Conservation (phyloP, 2,888 invertebrate genomes). For the Drosophila testacea region DNA sequence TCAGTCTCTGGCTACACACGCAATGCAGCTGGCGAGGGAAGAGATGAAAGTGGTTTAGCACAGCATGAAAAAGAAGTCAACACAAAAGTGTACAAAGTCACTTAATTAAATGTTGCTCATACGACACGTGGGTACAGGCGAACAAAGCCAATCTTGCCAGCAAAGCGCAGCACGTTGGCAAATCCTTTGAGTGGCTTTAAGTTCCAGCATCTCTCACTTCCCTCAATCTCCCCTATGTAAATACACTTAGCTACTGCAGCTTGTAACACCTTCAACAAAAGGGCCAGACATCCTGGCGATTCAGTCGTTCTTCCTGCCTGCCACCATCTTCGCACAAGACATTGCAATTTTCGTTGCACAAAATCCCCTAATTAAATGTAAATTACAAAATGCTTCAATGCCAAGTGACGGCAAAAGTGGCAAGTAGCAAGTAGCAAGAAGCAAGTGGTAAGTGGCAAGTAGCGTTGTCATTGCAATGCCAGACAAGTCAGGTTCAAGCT, state of each 20-base stretch:
- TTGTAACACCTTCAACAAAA: slow-evolving; percentile 50
- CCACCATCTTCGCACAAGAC: slow-evolving; percentile 12
- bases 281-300: slow-evolving; percentile 36
- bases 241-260: slow-evolving; percentile 44
- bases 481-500: slow-evolving; percentile 53
- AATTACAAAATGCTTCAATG: slow-evolving; percentile 77
- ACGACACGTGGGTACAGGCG: slow-evolving; percentile 44
- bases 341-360: slow-evolving; percentile 63
- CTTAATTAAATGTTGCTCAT: slow-evolving; percentile 73
- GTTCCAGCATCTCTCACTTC: slow-evolving; percentile 22
- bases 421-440: slow-evolving; percentile 16
- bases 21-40: slow-evolving; percentile 24
- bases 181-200: slow-evolving; percentile 70
- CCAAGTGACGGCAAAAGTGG: slow-evolving; percentile 44
- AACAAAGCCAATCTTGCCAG: slow-evolving; percentile 16
- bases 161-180: slow-evolving; percentile 32
- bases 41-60: not conserved
- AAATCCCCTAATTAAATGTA: slow-evolving; percentile 79
- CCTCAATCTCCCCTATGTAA: slow-evolving; percentile 45
- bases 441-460: slow-evolving; percentile 43
- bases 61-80: slow-evolving; percentile 22
- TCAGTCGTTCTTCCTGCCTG: slow-evolving; percentile 10
- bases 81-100: slow-evolving; percentile 59
- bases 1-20: slow-evolving; percentile 23
- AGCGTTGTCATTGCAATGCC: slow-evolving; percentile 53